phyloP scores from a whole-genome alignment of 2,888 invertebrate species.

The Hypselothyrea guttata region DNA sequence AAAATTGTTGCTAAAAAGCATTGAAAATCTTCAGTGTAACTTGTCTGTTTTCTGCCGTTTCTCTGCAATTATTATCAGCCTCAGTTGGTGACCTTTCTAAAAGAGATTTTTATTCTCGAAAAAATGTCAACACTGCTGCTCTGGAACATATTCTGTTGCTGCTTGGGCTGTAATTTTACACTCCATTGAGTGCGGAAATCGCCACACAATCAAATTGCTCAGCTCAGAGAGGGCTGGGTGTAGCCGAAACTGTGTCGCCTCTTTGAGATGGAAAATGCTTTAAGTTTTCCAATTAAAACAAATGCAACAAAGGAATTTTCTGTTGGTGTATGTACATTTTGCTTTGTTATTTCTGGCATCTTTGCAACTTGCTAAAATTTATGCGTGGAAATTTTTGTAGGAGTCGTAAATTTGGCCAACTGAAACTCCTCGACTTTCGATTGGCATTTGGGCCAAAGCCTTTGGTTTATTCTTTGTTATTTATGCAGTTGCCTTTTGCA shows the following conservation, averaged over 20 bases:
- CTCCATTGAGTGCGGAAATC: conserved; percentile 66
- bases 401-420: conserved; percentile 50
- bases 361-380: conserved; percentile 37
- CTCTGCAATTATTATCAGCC: too few relatives aligned
- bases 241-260: conserved; percentile 38
- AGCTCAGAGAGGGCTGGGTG: conserved; percentile 8
- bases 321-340: background rate
- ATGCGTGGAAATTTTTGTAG: conserved; percentile 36
- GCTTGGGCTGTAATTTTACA: conserved; percentile 61
- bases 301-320: conserved; percentile 50
- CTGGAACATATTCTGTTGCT: background rate
- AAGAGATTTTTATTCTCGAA: too few relatives aligned
- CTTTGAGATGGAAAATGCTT: conserved; percentile 37
- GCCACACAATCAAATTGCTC: conserved; percentile 61
- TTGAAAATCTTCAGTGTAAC: too few relatives aligned
- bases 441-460: conserved; percentile 41
- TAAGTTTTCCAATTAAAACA: conserved; percentile 58
- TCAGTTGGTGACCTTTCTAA: too few relatives aligned
- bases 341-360: conserved; percentile 35
- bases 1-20: too few relatives aligned
- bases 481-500: conserved; percentile 60
- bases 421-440: conserved; percentile 51
- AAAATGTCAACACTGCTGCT: too few relatives aligned
- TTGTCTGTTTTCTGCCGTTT: too few relatives aligned
- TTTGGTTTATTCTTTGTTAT: conserved; percentile 55